A percentile compares a stretch with the other conserved stretches of the same genome.
Evolutionary conservation across 1,140 invertebrate genomes (phyloP).

Genomic region (Drosophila gunungcola): DNA sequence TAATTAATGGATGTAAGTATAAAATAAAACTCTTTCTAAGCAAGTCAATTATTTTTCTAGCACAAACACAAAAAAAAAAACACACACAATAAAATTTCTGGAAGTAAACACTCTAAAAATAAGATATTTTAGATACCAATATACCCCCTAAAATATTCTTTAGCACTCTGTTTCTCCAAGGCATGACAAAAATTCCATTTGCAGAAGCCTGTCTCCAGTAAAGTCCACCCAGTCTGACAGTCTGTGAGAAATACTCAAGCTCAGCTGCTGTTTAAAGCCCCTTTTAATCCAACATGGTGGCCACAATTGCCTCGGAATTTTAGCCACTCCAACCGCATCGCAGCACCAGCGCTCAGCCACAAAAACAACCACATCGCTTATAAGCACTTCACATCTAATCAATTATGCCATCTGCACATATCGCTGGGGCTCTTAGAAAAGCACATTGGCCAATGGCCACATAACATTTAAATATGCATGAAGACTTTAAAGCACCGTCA

Average conservation of each 20-base stretch:
- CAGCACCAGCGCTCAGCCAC: not conserved
- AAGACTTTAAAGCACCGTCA: slow-evolving; percentile 58
- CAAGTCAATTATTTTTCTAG: too few relatives aligned
- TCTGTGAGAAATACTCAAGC: slow-evolving; percentile 32
- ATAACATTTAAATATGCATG: slow-evolving; percentile 81
- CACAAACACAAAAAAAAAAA: too few relatives aligned
- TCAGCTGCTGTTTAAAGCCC: slow-evolving; percentile 32
- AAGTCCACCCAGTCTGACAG: slow-evolving; percentile 36
- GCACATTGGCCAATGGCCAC: slow-evolving; percentile 68
- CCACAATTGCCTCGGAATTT: slow-evolving; percentile 21
- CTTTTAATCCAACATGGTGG: slow-evolving; percentile 26
- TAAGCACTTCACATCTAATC: slow-evolving; percentile 81
- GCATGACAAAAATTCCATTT: slow-evolving; percentile 46
- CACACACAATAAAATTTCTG: too few relatives aligned
- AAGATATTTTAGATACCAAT: not conserved
- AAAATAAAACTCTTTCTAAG: too few relatives aligned
- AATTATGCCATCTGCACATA: slow-evolving; percentile 79
- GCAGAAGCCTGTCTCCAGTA: slow-evolving; percentile 25
- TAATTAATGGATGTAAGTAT: too few relatives aligned
- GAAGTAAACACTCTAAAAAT: not conserved
- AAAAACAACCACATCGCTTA: slow-evolving; percentile 39
- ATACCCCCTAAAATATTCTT: not conserved
- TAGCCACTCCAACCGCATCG: not conserved
- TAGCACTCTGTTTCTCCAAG: not conserved
- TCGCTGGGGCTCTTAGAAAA: slow-evolving; percentile 38